Evolutionary conservation across 2,797 vertebrate genomes (phyloP), one percentile per base, ranked within the genome.

Genomic region (Enteromius afrohamiltoni): DNA sequence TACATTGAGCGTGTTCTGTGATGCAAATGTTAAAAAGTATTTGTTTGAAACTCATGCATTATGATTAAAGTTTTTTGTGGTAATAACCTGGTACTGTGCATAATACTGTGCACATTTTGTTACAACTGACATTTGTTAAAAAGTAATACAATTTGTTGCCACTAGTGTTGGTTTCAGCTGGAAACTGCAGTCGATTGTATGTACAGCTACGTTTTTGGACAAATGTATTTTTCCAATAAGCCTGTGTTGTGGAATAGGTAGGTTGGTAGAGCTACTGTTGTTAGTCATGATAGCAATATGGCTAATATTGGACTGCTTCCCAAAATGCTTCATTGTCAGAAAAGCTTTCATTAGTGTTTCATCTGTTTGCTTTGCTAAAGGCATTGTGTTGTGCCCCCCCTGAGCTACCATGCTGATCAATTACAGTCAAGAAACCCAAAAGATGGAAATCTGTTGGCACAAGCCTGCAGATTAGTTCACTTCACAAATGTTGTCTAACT

Each of bases 361-460:
- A 34, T 73, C 47, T 26, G 62, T 42, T 64, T 64, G 69, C 40
- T 82, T 82, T 82, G 55, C 29, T 64, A 64, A 26, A 82, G 5
- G n/a, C 14, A 21, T 31, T 58, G 31, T 51, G 45, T 21, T 14
- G 13, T 26, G 16, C 23, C 40, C 68, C 60, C 58, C 55, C 53
- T 10, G 6, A 19, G 60, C 69, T 60, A 34, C 53, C 37, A 47
- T 31, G 42, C 45, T 67, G 17, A 82, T 40, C 60, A 19, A 55
- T 65, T 74, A 53, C 13, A 34, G 29, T 45, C 26, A 62, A 21
- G 26, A 64, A 64, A 81, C 42, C 51, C 37, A 49, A 74, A 80
- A 80, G 23, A 40, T 71, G 26, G 14, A 64, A 37, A 82, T 64
- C 26, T 68, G 17, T 71, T n/a, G 71, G 3, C 71, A 29, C 4